Evolutionary conservation across 2,888 invertebrate species (phyloP), one percentile per base, ranked within the genome.

Genomic region (Hyppa rectilinea): DNA sequence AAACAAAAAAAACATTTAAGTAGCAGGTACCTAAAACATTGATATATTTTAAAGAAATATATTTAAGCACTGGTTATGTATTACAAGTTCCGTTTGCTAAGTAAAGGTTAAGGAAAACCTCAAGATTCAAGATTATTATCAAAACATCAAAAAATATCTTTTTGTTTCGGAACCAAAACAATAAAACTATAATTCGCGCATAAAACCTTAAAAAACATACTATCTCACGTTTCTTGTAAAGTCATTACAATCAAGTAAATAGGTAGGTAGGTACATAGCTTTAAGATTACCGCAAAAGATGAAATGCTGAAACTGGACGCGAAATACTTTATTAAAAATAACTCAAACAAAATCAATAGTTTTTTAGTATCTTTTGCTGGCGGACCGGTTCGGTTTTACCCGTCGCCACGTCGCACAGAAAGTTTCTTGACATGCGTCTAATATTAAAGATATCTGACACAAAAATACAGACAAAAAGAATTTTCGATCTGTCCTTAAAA

Each of bases 31-130:
- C n/a, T n/a, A n/a, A n/a, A 26, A 26, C 3, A 59, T 14, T 20
- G 20, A 20, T 58, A 56, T 20, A 38, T 38, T 23, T 56, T 14
- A 29, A 68, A 59, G 40, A 3, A 26, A 23, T n/a, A n/a, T n/a
- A 14, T 6, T 34, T 10, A 14, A 9, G 10, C 6, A 12, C 9
- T 20, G 29, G 10, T 49, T 31, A 26, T 31, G 2, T 45, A 23
- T 43, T 26, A 36, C 5, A 34, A 40, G 20, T 47, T 60, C 26
- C n/a, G n/a, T 5, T 34, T 9, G 9, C 26, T 31, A 50, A 45
- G n/a, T 49, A 55, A 31, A 47, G 31, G 7, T 38, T 34, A 38
- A 56, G 49, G 23, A 73, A 74, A 80, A 49, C 52, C 34, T 23
- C 50, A 50, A 53, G 14, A 59, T 45, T 23, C 50, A 50, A 53